Base-by-base conservation (phyloP, 2,888 invertebrate genomes). In the Ethmia dodecea region DNA sequence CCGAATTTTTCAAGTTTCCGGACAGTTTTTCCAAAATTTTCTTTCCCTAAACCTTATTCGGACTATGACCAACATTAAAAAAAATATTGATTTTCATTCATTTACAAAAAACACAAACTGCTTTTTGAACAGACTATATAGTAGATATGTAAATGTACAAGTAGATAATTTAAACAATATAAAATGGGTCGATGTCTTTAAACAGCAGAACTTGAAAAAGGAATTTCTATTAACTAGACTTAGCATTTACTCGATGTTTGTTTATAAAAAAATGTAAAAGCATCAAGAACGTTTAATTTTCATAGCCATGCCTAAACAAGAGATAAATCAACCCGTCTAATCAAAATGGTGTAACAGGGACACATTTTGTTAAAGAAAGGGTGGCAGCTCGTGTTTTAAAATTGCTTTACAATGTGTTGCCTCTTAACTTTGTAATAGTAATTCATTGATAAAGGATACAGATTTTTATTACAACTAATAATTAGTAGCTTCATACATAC, bases 271-370 rank as follows among this genome's bases (percentile, higher is more conserved):
- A 36, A 52, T 39, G 35, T 45, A 47, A 48, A 72, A 74, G 69
- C 60, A 76, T 77, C 78, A 80, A 80, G 45, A 55, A 49, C 39
- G 43, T 47, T 43, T 55, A 55, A 55, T 63, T 68, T 49, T 50
- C 37, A 51, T 49, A 58, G 52, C 45, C 41, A 49, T 49, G 53
- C 51, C 69, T 71, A 77, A 78, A 81, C 75, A 78, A 73, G 75
- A 75, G 70, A 84, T 84, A 84, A 84, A 83, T 84, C 84, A 80
- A 73, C 68, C 66, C 68, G 73, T 77, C 78, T 69, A 78, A 84
- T 84, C 83, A 83, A 81, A 84, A 81, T 65, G 74, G 79, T 74
- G 76, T 79, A 83, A 79, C 67, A 67, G 71, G 69, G 81, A 79
- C 80, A 81, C 80, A 83, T 79, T 81, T 75, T 68, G 70, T 68